These are phyloP conservation scores for Enteromius thamalakanensis DNA, from an alignment of 2,797 vertebrate genomes.

Conservation along the genomic window DNA sequence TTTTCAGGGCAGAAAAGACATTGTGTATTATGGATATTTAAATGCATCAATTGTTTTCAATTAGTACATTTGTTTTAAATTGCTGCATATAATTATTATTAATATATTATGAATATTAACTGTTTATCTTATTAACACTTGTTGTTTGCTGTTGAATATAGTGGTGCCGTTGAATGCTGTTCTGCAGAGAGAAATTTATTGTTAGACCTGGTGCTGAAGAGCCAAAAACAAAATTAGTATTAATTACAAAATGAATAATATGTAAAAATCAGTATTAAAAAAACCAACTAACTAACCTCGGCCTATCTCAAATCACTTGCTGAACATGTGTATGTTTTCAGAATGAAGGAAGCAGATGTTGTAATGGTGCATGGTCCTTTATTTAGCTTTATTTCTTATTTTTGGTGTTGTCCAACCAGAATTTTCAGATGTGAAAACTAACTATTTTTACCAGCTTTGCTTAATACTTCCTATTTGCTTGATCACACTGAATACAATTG, in stretches of 20 bases:
- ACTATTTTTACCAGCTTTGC: background rate
- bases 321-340: slow-evolving; percentile 34
- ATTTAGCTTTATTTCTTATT: slow-evolving; percentile 41
- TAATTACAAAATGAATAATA: background rate
- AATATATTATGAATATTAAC: background rate
- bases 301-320: slow-evolving; percentile 42
- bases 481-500: background rate
- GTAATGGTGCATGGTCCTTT: slow-evolving; percentile 59
- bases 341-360: slow-evolving; percentile 69
- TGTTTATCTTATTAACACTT: background rate
- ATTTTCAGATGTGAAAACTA: background rate
- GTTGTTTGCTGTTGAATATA: background rate
- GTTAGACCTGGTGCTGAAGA: background rate
- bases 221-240: background rate
- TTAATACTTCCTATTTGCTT: background rate
- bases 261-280: background rate
- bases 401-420: slow-evolving; percentile 3
- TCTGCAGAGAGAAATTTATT: background rate
- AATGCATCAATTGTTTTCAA: background rate
- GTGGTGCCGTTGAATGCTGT: background rate
- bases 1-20: background rate
- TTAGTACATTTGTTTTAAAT: background rate
- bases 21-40: background rate
- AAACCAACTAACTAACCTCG: background rate
- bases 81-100: background rate